Base-by-base conservation (phyloP, 2,113 vertebrate species). In the Anguilla rostrata region DNA sequence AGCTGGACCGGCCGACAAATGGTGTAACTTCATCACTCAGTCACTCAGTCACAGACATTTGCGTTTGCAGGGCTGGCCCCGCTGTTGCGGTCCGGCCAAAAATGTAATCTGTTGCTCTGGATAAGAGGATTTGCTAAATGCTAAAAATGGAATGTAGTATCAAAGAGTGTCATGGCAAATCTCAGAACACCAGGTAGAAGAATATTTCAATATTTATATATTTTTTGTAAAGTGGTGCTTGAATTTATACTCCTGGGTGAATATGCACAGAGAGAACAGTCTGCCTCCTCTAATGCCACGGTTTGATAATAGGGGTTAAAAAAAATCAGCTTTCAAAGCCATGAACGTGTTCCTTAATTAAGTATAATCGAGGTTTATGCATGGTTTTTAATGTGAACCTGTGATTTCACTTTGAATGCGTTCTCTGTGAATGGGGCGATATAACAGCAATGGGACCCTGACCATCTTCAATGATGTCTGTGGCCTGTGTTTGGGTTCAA, bases 241-340 rank as follows among this genome's bases (percentile, higher is more conserved):
- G 71, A 75, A 3, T 75, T 34, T 75, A 34, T 75, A 29, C 7
- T 75, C n/a, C 6, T 11, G 0, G 71, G 9, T 34, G 26, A 34
- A 34, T 75, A 34, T n/a, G n/a, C 26, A 2, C 12, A 5, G 63
- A 71, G 63, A 60, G 63, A n/a, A 71, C 63, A 8, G 86, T 78
- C 87, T 81, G 78, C 85, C 86, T 91, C 89, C 87, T 90, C 60
- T 80, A 86, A 82, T 84, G 89, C 81, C 83, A 88, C 91, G 90
- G 90, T 82, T 91, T 85, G 89, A 80, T 90, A 84, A 83, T n/a
- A 0, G 81, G 34, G 78, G 34, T 86, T 82, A 87, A 0, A 81
- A 43, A 87, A 84, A 87, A 92, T 93, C 92, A 93, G 92, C 94
- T 91, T 94, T 92, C 86, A 86, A 86, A 81, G 85, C 86, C 39